Evolutionary conservation across 2,888 invertebrate genomes (phyloP).

Genomic region (Chrysomela aeneicollis): DNA sequence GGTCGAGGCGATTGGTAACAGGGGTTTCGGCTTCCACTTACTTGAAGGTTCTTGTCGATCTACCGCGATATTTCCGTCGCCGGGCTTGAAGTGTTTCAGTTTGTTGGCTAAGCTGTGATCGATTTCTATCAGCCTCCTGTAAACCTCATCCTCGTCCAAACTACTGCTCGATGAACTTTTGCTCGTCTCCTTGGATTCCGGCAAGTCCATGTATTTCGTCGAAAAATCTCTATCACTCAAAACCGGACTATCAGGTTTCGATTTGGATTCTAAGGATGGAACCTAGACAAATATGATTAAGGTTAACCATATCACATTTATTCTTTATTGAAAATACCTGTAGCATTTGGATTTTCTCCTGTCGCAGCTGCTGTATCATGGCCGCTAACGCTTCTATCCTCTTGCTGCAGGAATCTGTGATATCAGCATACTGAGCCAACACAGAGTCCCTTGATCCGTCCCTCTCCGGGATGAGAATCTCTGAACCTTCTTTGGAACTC

Average conservation of each 20-base stretch:
- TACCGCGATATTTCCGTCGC: neutral
- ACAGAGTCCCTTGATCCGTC: constrained; percentile 34
- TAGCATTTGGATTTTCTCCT: constrained; percentile 63
- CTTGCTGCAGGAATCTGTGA: constrained; percentile 65
- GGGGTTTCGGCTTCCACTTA: constrained; percentile 7
- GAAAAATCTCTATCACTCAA: constrained; percentile 49
- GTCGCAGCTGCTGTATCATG: constrained; percentile 67
- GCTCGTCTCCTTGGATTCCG: constrained; percentile 37
- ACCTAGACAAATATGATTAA: constrained; percentile 29
- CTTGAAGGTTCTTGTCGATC: constrained; percentile 13
- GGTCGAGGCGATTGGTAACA: neutral
- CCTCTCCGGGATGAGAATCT: constrained; percentile 25
- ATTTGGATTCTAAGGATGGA: constrained; percentile 44
- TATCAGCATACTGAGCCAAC: constrained; percentile 60
- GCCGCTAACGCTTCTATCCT: constrained; percentile 66
- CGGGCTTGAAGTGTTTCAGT: constrained; percentile 42
- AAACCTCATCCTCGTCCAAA: constrained; percentile 46
- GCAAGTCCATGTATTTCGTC: constrained; percentile 54
- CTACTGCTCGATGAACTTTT: constrained; percentile 36
- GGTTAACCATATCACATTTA: too few species aligned
- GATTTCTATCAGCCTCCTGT: constrained; percentile 51
- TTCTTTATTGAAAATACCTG: constrained; percentile 3
- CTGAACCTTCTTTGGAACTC: neutral
- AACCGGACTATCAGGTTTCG: constrained; percentile 3
- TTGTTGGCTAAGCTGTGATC: constrained; percentile 51